Evolutionary conservation across 2,113 vertebrate species (phyloP).

Genomic region (Lanius collurio): DNA sequence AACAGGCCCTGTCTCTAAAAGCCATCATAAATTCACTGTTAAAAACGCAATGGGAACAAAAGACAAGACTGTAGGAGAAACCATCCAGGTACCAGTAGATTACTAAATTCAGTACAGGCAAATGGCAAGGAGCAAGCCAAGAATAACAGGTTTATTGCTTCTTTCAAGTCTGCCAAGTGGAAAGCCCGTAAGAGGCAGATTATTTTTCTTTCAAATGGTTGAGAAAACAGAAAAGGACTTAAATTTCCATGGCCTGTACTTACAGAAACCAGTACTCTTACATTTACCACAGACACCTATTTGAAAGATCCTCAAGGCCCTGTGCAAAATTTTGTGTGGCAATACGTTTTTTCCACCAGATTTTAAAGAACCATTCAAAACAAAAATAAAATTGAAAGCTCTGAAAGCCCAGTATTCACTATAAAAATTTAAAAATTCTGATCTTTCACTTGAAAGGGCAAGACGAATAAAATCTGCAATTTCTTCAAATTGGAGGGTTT

Average conservation of each 20-base stretch:
- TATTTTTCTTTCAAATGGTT: conserved; percentile 48
- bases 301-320: neutral
- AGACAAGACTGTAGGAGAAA: neutral
- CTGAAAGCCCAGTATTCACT: neutral
- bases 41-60: neutral
- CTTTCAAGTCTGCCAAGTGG: conserved; percentile 25
- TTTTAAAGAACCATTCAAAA: neutral
- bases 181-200: neutral
- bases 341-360: neutral
- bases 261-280: neutral
- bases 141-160: conserved; percentile 37
- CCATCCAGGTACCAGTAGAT: neutral
- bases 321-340: neutral
- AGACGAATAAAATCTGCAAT: neutral
- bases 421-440: neutral
- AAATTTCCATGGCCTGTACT: neutral
- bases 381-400: neutral
- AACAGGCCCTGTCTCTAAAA: neutral
- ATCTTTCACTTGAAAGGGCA: neutral
- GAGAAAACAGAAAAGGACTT: conserved; percentile 4
- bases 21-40: neutral
- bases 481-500: neutral
- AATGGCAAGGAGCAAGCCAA: conserved; percentile 22
- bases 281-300: fast-evolving
- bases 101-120: neutral